Percentiles rank a stretch among this genome's conserved stretches.
Conservation (phyloP, 2,888 invertebrate species). For the Phortica magna region DNA sequence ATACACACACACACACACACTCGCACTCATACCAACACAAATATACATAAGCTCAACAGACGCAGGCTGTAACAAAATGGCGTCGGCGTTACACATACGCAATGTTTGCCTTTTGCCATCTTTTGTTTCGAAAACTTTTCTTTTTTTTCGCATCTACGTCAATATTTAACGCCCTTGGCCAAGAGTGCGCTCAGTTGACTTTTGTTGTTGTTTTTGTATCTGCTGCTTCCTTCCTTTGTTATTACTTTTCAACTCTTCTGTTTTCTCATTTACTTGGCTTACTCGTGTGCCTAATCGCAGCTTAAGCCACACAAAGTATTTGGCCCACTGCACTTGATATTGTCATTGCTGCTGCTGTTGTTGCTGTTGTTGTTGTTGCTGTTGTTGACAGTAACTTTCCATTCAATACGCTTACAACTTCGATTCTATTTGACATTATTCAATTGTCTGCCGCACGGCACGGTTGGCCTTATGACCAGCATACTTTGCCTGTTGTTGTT, state of each 20-base stretch:
- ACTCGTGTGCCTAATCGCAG: constrained; percentile 29
- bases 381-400: neutral
- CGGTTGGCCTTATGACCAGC: neutral
- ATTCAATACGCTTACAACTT: neutral
- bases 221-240: constrained; percentile 48
- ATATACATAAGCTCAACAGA: neutral
- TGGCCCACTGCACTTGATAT: constrained; percentile 27
- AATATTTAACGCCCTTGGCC: constrained; percentile 58
- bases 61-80: constrained; percentile 39
- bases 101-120: constrained; percentile 5
- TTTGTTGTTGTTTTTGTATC: constrained; percentile 44
- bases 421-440: neutral
- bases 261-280: constrained; percentile 17
- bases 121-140: neutral
- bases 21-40: neutral
- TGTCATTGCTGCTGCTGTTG: neutral
- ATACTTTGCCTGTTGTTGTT: neutral
- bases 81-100: constrained; percentile 33
- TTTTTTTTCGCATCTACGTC: constrained; percentile 27
- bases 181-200: constrained; percentile 47
- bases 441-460: neutral
- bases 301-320: neutral
- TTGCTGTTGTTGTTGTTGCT: neutral
- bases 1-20: too few species aligned
- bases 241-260: constrained; percentile 29